Conservation (phyloP, 2,888 invertebrate species). For the Dryobota labecula region DNA sequence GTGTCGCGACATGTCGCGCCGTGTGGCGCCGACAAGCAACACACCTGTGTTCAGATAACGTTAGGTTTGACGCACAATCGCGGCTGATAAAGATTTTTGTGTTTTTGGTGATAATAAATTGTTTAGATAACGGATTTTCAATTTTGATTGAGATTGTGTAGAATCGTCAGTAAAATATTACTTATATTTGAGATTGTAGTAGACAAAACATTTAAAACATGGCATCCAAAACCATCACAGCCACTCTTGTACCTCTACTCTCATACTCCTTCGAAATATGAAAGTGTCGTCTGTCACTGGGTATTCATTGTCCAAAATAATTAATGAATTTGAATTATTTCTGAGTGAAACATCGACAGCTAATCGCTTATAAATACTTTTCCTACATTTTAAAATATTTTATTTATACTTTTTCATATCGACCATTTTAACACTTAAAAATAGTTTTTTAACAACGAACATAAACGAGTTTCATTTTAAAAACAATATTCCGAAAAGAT, state of each 20-base stretch:
- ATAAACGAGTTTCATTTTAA: background rate
- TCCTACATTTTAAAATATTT: background rate
- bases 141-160: background rate
- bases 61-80: constrained; percentile 22
- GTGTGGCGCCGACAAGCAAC: constrained; percentile 68
- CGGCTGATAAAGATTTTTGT: constrained; percentile 16
- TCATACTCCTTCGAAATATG: background rate
- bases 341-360: too few species aligned
- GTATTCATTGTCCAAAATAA: background rate
- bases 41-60: constrained; percentile 72
- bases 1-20: constrained; percentile 63
- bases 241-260: too few species aligned
- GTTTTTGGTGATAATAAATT: constrained; percentile 32
- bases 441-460: background rate
- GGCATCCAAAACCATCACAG: background rate
- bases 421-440: too few species aligned
- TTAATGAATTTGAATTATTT: background rate
- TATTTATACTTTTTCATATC: background rate
- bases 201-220: background rate
- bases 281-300: too few species aligned
- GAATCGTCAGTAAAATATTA: background rate
- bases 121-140: constrained; percentile 22
- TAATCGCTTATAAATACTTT: too few species aligned
- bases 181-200: background rate
- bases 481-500: background rate